These are phyloP conservation scores for Chrysodeixis includens DNA, from an alignment of 2,888 invertebrate genomes.

Conservation along the genomic window DNA sequence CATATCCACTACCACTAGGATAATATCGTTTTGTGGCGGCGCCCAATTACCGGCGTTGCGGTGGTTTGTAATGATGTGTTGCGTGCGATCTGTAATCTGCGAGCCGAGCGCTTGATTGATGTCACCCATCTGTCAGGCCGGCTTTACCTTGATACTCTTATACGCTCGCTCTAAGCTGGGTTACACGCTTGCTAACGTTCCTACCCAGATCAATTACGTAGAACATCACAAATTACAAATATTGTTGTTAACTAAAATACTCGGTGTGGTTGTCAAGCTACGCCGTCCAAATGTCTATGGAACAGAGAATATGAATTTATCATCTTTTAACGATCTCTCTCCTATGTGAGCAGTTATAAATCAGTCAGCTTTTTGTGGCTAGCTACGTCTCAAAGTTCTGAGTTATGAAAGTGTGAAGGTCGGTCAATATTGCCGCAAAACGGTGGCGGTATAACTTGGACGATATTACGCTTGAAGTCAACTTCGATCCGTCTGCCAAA, in stretches of 20 bases:
- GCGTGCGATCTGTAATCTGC: slow-evolving; percentile 37
- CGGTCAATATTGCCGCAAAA: slow-evolving; percentile 16
- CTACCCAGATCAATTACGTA: neutral
- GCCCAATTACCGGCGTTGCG: slow-evolving; percentile 49
- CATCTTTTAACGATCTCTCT: neutral
- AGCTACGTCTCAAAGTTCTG: slow-evolving; percentile 19
- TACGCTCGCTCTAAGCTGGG: neutral
- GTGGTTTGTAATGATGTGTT: slow-evolving; percentile 43
- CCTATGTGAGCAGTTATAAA: neutral
- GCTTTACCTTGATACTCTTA: slow-evolving; percentile 20
- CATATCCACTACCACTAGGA: slow-evolving; percentile 29
- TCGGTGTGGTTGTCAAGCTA: neutral
- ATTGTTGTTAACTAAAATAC: neutral
- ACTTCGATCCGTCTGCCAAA: slow-evolving; percentile 12
- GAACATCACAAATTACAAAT: neutral
- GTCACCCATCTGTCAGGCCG: slow-evolving; percentile 12
- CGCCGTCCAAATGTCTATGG: neutral
- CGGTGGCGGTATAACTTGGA: neutral
- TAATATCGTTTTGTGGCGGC: slow-evolving; percentile 36
- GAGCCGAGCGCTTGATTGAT: slow-evolving; percentile 32
- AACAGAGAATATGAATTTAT: neutral
- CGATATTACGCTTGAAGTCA: slow-evolving; percentile 7
- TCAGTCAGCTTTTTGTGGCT: neutral
- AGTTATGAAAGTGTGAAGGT: slow-evolving; percentile 31
- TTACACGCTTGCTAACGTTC: neutral